Conservation (phyloP, 92 coral and sea anemone species). For the Epizoanthus rinbou region DNA sequence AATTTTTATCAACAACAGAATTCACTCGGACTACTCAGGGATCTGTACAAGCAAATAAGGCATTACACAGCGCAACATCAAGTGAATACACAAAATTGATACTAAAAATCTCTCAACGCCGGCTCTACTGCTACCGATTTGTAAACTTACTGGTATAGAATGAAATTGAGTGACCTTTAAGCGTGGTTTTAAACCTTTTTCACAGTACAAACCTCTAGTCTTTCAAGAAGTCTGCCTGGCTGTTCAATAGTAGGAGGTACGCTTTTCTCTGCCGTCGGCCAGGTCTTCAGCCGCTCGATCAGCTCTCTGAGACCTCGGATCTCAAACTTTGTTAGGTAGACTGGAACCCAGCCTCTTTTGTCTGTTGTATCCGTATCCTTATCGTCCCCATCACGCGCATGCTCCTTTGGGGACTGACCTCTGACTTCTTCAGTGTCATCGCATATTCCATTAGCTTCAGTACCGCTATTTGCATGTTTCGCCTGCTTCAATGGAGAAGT, state of each 20-base stretch:
- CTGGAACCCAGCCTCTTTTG: conserved; percentile 81
- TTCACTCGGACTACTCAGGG: neutral
- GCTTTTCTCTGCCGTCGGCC: conserved; percentile 81
- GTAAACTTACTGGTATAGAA: no score
- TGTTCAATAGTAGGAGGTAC: conserved; percentile 68
- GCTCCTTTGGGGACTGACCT: conserved; percentile 45
- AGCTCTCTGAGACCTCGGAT: conserved; percentile 64
- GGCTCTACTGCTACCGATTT: no score
- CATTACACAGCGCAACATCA: no score
- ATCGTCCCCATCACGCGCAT: conserved; percentile 38
- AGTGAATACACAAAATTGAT: no score
- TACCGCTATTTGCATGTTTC: conserved; percentile 41
- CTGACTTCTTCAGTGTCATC: conserved; percentile 50
- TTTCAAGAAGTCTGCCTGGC: conserved; percentile 64
- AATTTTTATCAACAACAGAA: neutral
- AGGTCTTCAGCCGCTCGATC: conserved; percentile 72
- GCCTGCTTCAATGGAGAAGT: conserved; percentile 42
- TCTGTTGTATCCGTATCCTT: conserved; percentile 47
- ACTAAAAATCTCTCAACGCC: no score
- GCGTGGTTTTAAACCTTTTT: neutral
- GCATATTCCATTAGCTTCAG: conserved; percentile 44
- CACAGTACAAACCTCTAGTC: conserved; percentile 73
- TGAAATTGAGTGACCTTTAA: no score
- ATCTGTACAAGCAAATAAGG: no score
- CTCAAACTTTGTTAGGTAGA: conserved; percentile 78